A percentile compares a stretch with the other conserved stretches of the same genome.
Conservation (phyloP, 2,797 vertebrate species). For the Spondyliosoma cantharus region DNA sequence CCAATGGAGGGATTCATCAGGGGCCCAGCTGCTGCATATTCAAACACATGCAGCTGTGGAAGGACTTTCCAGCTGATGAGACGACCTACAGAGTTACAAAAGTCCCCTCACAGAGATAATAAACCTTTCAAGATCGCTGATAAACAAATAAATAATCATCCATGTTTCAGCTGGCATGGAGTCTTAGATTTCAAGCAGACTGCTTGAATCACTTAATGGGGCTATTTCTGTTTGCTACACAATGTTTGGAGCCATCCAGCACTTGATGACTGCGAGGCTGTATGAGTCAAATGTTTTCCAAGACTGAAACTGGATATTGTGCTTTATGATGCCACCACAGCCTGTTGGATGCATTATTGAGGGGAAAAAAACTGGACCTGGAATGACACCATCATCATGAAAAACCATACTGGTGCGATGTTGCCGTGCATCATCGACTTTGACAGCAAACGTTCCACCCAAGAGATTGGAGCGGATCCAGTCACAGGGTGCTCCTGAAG, state of each 20-base stretch:
- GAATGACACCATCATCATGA: neutral
- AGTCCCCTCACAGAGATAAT: slow-evolving; percentile 1
- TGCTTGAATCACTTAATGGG: slow-evolving; percentile 3
- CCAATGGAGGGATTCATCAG: slow-evolving; percentile 8
- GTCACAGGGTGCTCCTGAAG: slow-evolving; percentile 1
- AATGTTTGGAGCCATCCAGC: neutral
- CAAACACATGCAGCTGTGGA: slow-evolving; percentile 56
- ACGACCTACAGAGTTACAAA: neutral
- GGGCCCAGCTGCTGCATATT: slow-evolving; percentile 48
- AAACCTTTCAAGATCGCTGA: slow-evolving; percentile 8
- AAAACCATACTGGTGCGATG: neutral
- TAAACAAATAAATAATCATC: neutral
- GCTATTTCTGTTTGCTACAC: no score
- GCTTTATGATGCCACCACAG: neutral
- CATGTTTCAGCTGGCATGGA: neutral
- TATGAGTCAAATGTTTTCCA: slow-evolving; percentile 8
- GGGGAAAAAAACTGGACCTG: neutral
- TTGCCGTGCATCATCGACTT: neutral
- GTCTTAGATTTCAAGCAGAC: slow-evolving; percentile 5
- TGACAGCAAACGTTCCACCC: neutral
- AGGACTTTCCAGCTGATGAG: slow-evolving; percentile 32
- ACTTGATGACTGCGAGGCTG: neutral
- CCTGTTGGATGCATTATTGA: neutral
- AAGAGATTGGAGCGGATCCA: neutral
- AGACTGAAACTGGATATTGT: neutral